Evolutionary conservation across 1,140 invertebrate genomes (phyloP).

Genomic region (Eulimnadia texana): DNA sequence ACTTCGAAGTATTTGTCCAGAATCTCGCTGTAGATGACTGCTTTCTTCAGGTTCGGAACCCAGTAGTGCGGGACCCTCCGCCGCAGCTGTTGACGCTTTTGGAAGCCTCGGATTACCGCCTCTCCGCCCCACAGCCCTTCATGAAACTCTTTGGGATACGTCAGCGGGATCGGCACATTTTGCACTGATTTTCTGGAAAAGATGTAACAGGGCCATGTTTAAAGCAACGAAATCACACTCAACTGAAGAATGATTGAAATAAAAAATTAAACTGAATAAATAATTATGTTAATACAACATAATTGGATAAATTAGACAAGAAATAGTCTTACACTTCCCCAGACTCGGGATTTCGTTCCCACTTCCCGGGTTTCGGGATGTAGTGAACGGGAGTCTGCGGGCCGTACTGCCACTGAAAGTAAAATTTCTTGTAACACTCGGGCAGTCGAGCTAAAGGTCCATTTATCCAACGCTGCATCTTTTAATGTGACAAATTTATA

Average conservation of each 20-base stretch:
- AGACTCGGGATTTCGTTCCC: conserved; percentile 50
- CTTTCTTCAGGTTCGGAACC: conserved; percentile 59
- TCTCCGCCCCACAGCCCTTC: conserved; percentile 92
- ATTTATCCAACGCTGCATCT: background rate
- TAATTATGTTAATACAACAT: background rate
- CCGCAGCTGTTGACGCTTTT: conserved; percentile 42
- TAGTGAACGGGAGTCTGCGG: conserved; percentile 71
- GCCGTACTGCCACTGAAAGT: conserved; percentile 61
- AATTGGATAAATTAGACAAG: background rate
- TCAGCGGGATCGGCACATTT: conserved; percentile 60
- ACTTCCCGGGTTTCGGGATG: conserved; percentile 54
- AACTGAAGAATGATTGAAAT: no score
- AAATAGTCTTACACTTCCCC: conserved; percentile 43
- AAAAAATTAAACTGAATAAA: no score
- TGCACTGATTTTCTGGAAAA: conserved; percentile 25
- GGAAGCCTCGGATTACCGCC: conserved; percentile 78
- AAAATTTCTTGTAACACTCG: conserved; percentile 73
- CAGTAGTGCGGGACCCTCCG: conserved; percentile 65
- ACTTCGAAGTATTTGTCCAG: conserved; percentile 70
- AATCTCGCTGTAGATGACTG: conserved; percentile 85
- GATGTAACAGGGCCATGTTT: no score
- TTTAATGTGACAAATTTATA: background rate
- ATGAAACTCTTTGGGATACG: conserved; percentile 62
- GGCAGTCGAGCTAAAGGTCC: conserved; percentile 38
- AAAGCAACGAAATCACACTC: no score